Evolutionary conservation across 2,888 invertebrate genomes (phyloP).

Genomic region (Periphyllus acericola): DNA sequence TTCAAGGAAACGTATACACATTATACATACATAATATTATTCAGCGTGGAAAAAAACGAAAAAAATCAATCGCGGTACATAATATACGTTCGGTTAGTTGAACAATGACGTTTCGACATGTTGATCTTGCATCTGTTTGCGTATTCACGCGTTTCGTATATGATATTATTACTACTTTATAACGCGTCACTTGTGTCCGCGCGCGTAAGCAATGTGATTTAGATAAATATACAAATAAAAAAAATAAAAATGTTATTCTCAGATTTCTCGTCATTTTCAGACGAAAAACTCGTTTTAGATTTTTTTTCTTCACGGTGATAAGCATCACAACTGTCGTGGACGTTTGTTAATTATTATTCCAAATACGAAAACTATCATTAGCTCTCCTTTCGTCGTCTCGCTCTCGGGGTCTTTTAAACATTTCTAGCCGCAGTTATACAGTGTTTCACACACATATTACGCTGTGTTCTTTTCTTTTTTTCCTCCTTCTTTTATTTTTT

Average conservation of each 20-base stretch:
- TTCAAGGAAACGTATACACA: no score
- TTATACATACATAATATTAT: no score
- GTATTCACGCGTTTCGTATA: background rate
- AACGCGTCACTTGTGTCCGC: background rate
- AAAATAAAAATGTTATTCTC: conserved; percentile 3
- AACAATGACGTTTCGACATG: conserved; percentile 14
- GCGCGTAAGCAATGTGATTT: background rate
- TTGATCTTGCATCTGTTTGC: conserved; percentile 10
- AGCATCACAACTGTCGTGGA: background rate
- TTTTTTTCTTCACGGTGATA: conserved; percentile 18
- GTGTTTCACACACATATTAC: background rate
- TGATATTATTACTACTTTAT: background rate
- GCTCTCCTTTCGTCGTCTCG: background rate
- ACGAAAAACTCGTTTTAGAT: conserved; percentile 33
- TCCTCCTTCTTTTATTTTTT: no score
- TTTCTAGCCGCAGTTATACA: background rate
- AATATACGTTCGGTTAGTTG: background rate
- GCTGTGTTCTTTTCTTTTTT: background rate
- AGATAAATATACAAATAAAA: background rate
- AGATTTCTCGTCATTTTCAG: conserved; percentile 13
- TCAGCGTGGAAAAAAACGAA: no score
- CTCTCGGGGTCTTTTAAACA: conserved; percentile 6
- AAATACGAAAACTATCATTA: conserved; percentile 4
- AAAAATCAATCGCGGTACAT: background rate
- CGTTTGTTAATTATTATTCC: conserved; percentile 32